phyloP scores from a whole-genome alignment of 2,113 vertebrate species.

The Otis tarda region DNA sequence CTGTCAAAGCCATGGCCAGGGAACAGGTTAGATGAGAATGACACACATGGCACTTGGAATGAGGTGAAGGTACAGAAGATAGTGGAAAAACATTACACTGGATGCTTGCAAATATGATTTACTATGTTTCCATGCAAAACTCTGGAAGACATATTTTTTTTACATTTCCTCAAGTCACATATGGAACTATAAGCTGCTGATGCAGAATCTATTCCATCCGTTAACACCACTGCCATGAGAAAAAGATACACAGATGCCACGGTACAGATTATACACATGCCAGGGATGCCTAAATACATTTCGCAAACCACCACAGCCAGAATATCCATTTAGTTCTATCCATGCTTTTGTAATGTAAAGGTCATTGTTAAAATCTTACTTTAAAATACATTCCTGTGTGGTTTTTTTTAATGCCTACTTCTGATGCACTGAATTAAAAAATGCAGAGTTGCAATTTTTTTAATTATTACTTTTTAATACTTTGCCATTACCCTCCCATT shows the following conservation, averaged over 20 bases:
- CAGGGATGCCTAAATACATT: neutral
- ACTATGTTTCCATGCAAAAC: neutral
- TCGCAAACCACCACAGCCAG: neutral
- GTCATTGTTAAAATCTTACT: neutral
- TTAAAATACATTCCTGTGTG: neutral
- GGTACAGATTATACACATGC: neutral
- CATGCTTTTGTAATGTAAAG: fast-evolving
- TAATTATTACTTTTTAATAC: neutral
- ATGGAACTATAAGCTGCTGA: neutral
- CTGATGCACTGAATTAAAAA: neutral
- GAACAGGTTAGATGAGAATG: neutral
- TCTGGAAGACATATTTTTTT: neutral
- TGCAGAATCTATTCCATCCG: neutral
- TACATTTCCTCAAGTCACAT: neutral
- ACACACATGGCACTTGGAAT: neutral
- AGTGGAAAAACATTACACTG: too few relatives aligned
- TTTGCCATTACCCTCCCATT: neutral
- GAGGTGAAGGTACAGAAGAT: neutral
- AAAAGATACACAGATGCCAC: neutral
- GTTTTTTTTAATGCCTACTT: neutral
- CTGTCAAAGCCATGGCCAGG: neutral
- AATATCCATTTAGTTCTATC: neutral
- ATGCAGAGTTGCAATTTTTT: neutral
- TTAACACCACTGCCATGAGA: neutral
- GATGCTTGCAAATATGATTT: too few relatives aligned